Percentiles rank a stretch among this genome's conserved stretches.
Evolutionary conservation across 2,888 invertebrate genomes (phyloP).

Genomic region (Venusia cambrica): DNA sequence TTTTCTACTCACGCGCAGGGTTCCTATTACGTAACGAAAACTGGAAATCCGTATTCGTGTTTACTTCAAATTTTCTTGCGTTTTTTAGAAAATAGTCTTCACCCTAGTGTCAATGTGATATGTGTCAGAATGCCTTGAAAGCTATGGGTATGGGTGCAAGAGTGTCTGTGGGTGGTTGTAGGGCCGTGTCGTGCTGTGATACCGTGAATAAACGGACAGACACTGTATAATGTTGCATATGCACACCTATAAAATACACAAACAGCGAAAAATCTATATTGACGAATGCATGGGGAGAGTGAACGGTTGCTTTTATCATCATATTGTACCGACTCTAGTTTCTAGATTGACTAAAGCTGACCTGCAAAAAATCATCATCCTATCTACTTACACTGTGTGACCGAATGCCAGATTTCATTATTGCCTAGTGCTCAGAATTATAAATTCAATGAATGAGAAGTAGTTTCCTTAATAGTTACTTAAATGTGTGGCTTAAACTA

Average conservation of each 20-base stretch:
- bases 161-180: slow-evolving; percentile 34
- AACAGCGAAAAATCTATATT: slow-evolving; percentile 37
- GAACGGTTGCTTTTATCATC: slow-evolving; percentile 7
- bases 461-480: too few relatives aligned
- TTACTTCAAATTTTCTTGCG: slow-evolving; percentile 25
- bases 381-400: too few relatives aligned
- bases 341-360: too few relatives aligned
- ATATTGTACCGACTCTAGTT: slow-evolving; percentile 1
- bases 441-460: too few relatives aligned
- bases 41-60: slow-evolving; percentile 51
- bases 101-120: slow-evolving; percentile 21
- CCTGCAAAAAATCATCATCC: too few relatives aligned
- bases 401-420: too few relatives aligned
- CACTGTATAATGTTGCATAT: slow-evolving; percentile 52
- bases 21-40: slow-evolving; percentile 60
- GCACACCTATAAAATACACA: slow-evolving; percentile 56
- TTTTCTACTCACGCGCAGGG: slow-evolving; percentile 67
- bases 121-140: slow-evolving; percentile 25
- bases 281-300: slow-evolving; percentile 17
- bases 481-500: too few relatives aligned
- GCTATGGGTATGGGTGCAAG: slow-evolving; percentile 15
- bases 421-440: too few relatives aligned
- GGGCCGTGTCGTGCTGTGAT: slow-evolving; percentile 65
- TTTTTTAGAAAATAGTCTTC: slow-evolving; percentile 13
- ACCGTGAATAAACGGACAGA: slow-evolving; percentile 73